Evolutionary conservation across 2,888 invertebrate species (phyloP).

Genomic region (Orchesellides sinensis): DNA sequence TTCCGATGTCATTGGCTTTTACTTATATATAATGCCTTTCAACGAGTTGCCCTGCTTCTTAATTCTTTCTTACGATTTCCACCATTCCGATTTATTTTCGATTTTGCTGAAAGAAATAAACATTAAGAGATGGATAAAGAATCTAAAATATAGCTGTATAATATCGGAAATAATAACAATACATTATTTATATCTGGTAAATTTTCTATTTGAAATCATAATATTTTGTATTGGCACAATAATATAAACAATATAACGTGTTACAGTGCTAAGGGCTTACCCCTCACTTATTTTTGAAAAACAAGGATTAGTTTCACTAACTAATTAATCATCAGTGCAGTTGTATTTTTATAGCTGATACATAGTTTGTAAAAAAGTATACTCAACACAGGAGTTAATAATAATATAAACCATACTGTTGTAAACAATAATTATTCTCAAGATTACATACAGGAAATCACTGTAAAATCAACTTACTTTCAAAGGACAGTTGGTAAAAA

Average conservation of each 20-base stretch:
- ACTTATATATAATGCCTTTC: not conserved
- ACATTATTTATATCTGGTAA: not conserved
- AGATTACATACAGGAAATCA: not conserved
- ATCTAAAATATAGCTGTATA: constrained; percentile 25
- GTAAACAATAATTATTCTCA: not conserved
- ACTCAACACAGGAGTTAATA: not conserved
- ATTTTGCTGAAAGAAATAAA: not conserved
- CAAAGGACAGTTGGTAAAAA: not conserved
- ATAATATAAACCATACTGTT: not conserved
- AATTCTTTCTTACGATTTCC: too few species aligned
- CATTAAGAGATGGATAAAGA: constrained; percentile 23
- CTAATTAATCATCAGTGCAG: not conserved
- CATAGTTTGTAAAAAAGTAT: not conserved
- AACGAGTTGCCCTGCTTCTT: not conserved
- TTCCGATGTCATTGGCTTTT: too few species aligned
- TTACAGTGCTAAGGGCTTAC: not conserved
- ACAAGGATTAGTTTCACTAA: not conserved
- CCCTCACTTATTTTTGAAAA: not conserved
- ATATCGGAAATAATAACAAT: not conserved
- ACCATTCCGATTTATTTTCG: not conserved
- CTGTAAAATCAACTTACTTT: not conserved
- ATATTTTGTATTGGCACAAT: constrained; percentile 18
- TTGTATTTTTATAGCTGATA: not conserved
- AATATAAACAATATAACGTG: constrained; percentile 7
- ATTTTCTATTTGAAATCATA: constrained; percentile 8